Evolutionary conservation across 2,888 invertebrate genomes (phyloP).

Genomic region (Tolmerus cingulatus): DNA sequence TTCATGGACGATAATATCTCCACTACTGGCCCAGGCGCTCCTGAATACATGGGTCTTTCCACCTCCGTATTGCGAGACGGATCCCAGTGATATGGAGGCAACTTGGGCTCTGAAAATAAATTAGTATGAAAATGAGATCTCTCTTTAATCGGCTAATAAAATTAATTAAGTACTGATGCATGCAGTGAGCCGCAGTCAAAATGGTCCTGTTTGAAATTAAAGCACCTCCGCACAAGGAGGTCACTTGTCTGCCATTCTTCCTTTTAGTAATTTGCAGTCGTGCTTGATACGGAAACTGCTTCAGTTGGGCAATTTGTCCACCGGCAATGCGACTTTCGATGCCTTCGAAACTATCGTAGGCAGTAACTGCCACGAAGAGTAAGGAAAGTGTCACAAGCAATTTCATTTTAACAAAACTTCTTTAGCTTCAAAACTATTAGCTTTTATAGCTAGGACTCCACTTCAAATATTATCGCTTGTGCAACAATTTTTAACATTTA

Average conservation of each 20-base stretch:
- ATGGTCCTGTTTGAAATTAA: constrained; percentile 36
- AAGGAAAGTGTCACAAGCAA: not conserved
- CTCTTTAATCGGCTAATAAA: not conserved
- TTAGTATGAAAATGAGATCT: not conserved
- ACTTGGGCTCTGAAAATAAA: constrained; percentile 15
- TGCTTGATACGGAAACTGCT: constrained; percentile 49
- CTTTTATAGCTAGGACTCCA: not conserved
- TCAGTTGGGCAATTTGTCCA: constrained; percentile 44
- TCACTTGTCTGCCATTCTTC: not conserved
- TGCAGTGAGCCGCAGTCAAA: constrained; percentile 47
- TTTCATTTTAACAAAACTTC: constrained; percentile 13
- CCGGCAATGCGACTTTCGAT: constrained; percentile 43
- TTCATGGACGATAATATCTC: constrained; percentile 57
- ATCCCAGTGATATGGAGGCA: constrained; percentile 30
- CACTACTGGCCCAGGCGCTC: constrained; percentile 7
- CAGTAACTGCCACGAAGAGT: not conserved
- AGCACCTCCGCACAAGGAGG: constrained; percentile 42
- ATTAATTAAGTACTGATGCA: not conserved
- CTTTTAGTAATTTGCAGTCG: constrained; percentile 9
- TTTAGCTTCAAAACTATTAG: not conserved
- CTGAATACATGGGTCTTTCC: not conserved
- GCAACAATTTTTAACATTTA: not conserved
- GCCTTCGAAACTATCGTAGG: not conserved
- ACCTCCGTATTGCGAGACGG: not conserved
- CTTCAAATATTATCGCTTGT: not conserved